A percentile compares a stretch with the other conserved stretches of the same genome.
Evolutionary conservation across 2,113 vertebrate species (phyloP).

Genomic region (Alosa alosa): DNA sequence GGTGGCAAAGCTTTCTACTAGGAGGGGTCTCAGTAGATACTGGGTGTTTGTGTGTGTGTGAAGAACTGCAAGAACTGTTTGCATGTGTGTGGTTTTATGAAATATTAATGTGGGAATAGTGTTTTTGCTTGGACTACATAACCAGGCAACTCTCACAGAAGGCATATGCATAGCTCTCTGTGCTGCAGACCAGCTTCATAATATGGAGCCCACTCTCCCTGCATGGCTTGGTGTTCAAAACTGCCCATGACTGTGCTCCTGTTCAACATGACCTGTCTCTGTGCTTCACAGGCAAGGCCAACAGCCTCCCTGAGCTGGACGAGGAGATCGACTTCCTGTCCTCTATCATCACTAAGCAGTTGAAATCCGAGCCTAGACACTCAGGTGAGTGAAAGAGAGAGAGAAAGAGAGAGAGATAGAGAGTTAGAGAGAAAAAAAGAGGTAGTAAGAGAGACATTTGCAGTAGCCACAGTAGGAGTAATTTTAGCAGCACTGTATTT

Average conservation of each 20-base stretch:
- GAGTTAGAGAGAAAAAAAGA: too few species aligned
- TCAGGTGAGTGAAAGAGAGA: conserved; percentile 59
- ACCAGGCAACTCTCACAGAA: too few species aligned
- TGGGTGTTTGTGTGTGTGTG: background rate
- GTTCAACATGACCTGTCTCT: background rate
- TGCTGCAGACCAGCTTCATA: background rate
- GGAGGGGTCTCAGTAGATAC: background rate
- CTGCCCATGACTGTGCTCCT: too few species aligned
- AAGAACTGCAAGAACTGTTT: background rate
- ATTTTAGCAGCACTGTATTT: too few species aligned
- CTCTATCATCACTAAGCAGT: conserved; percentile 74
- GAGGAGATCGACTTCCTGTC: conserved; percentile 86
- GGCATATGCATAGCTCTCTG: background rate
- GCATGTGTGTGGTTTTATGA: background rate
- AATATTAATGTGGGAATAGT: background rate
- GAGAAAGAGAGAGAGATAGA: background rate
- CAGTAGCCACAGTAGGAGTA: too few species aligned
- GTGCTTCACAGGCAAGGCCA: conserved; percentile 49
- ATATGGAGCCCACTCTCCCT: background rate
- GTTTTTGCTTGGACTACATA: background rate
- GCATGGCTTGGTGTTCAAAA: background rate
- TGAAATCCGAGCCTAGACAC: conserved; percentile 44
- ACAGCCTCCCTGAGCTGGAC: conserved; percentile 70
- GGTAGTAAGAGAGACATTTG: too few species aligned
- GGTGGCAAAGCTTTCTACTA: background rate